Base-by-base conservation (phyloP, 2,113 vertebrate genomes). In the Malurus cyaneus region DNA sequence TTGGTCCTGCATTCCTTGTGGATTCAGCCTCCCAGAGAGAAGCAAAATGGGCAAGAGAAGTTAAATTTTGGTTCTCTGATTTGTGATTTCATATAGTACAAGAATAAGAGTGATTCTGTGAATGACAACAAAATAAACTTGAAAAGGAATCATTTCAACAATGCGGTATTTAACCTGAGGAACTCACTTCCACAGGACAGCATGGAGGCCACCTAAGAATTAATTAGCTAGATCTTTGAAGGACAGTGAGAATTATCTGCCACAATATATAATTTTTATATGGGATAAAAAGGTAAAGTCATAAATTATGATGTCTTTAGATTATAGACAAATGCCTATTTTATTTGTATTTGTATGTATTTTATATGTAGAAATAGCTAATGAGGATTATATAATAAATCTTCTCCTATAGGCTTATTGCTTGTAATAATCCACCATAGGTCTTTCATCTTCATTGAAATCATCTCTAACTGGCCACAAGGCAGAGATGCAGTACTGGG, bases 1-100 rank as follows among this genome's bases (percentile, higher is more conserved):
- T 46, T 77, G 41, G 54, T 89, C 69, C 88, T 96, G 94, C 82
- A 94, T 96, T 95, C 93, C 92, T 93, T 78, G 84, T 31, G 19
- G 73, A 97, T 93, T 94, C 78, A 64, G 59, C 61, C 85, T 95
- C 86, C 87, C 79, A 70, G 56, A 77, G 66, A 87, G 54, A 92
- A 87, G 71, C 0, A 0, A 59, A 94, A 91, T 14, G 36, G 83
- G 59, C 71, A 91, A 92, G 39, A 80, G 18, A 90, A 78, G 66
- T 60, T 49, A 82, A 64, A 74, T 82, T 94, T 88, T 92, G 31
- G n/a, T 60, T 57, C 54, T 95, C 52, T n/a, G 57, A 71, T 83
- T 92, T 49, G 80, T 41, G 28, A 34, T 57, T 93, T 82, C n/a
- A 93, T 9, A 5, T 18, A 86, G 86, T 39, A 73, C 8, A 77